Conservation (phyloP, 1,140 invertebrate genomes). For the Hermetia illucens region DNA sequence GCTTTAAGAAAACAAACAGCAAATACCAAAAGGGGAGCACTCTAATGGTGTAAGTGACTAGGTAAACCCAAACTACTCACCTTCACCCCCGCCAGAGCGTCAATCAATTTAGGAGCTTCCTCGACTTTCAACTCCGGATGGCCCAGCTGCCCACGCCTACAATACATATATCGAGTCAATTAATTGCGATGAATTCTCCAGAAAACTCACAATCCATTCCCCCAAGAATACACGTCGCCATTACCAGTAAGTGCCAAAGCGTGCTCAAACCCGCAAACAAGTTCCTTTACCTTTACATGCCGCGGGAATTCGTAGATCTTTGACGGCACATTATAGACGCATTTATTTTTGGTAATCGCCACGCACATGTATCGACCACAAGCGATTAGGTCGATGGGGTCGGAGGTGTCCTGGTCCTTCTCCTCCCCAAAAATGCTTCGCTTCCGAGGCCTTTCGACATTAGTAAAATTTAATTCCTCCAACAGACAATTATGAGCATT, state of each 20-base stretch:
- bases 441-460: slow-evolving; percentile 9
- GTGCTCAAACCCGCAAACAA: slow-evolving; percentile 68
- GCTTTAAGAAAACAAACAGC: too few relatives aligned
- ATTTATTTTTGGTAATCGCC: slow-evolving; percentile 34
- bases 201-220: slow-evolving; percentile 55
- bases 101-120: slow-evolving; percentile 45
- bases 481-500: slow-evolving; percentile 9
- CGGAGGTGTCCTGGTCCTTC: slow-evolving; percentile 6
- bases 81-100: slow-evolving; percentile 57
- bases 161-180: slow-evolving; percentile 8
- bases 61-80: too few relatives aligned
- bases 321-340: slow-evolving; percentile 42
- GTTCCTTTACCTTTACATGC: slow-evolving; percentile 39
- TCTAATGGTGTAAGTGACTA: too few relatives aligned
- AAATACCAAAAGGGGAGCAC: too few relatives aligned
- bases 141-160: slow-evolving; percentile 72
- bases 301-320: slow-evolving; percentile 38
- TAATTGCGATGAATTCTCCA: slow-evolving; percentile 1
- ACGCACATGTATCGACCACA: slow-evolving; percentile 31
- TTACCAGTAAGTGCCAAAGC: slow-evolving; percentile 50
- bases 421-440: slow-evolving; percentile 14
- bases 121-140: slow-evolving; percentile 49
- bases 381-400: slow-evolving; percentile 12
- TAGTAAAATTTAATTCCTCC: slow-evolving; percentile 11
- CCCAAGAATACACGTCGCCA: slow-evolving; percentile 66